Percentiles rank a stretch among this genome's conserved stretches.
Conservation (phyloP, 2,888 invertebrate genomes). For the Urechis unicinctus region DNA sequence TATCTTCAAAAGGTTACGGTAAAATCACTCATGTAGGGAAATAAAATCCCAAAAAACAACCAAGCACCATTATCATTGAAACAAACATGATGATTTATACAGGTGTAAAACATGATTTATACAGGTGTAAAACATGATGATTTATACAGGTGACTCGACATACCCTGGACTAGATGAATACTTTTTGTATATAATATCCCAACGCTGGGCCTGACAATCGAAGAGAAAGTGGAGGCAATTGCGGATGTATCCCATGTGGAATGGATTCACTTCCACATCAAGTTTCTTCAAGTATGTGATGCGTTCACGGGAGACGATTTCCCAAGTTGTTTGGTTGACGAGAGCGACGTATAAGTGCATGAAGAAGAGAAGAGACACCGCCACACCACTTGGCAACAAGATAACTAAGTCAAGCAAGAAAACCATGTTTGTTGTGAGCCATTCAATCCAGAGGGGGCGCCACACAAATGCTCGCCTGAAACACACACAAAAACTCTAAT, state of each 20-base stretch:
- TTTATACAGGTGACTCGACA: no score
- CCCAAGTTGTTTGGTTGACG: constrained; percentile 48
- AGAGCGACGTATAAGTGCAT: constrained; percentile 47
- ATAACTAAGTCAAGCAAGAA: constrained; percentile 36
- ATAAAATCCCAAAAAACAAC: no score
- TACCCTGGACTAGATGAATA: no score
- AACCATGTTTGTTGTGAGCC: constrained; percentile 36
- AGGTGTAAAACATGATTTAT: no score
- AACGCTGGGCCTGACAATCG: constrained; percentile 4
- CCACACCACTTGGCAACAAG: constrained; percentile 32
- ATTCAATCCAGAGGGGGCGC: constrained; percentile 17
- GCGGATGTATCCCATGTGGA: constrained; percentile 41
- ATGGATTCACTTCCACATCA: constrained; percentile 44
- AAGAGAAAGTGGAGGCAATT: constrained; percentile 30
- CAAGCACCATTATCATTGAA: no score
- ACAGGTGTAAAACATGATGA: no score
- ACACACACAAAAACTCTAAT: no score
- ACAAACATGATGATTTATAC: no score
- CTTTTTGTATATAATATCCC: constrained; percentile 15
- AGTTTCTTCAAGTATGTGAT: constrained; percentile 48
- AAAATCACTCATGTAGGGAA: no score
- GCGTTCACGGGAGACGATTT: constrained; percentile 41
- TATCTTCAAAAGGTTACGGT: no score
- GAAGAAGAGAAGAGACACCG: constrained; percentile 33
- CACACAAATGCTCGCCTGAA: neutral